These are phyloP conservation scores for Netelia virgata DNA, from an alignment of 2,888 invertebrate species.

Conservation along the genomic window DNA sequence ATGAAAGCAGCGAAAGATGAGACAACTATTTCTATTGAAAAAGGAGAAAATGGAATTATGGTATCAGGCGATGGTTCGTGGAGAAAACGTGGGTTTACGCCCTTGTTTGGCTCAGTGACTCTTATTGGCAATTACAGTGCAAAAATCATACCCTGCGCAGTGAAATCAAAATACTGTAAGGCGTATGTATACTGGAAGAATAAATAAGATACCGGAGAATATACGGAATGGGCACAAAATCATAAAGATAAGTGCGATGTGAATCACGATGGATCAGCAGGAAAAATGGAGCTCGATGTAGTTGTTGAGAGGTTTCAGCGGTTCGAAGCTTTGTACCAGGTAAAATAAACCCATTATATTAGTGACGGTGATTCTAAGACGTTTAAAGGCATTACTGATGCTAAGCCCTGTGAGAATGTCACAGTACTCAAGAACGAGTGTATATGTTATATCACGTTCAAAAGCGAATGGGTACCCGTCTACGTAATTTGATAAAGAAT, in stretches of 20 bases:
- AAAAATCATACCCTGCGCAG: constrained; percentile 41
- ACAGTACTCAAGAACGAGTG: constrained; percentile 67
- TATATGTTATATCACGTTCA: too few relatives aligned
- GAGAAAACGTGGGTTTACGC: constrained; percentile 42
- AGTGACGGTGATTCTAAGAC: constrained; percentile 70
- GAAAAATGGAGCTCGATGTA: constrained; percentile 71
- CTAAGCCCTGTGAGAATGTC: constrained; percentile 63
- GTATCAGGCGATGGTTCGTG: constrained; percentile 43
- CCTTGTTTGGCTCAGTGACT: constrained; percentile 44
- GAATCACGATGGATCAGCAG: constrained; percentile 54
- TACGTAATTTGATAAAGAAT: too few relatives aligned
- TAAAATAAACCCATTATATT: constrained; percentile 65
- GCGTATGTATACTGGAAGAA: constrained; percentile 35
- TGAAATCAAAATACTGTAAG: too few relatives aligned
- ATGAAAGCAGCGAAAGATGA: too few relatives aligned
- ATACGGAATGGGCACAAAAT: constrained; percentile 43
- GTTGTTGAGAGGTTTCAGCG: constrained; percentile 70
- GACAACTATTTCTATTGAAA: neutral
- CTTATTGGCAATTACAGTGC: constrained; percentile 46
- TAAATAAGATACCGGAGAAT: constrained; percentile 54
- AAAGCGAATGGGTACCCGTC: too few relatives aligned
- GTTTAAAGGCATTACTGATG: constrained; percentile 57
- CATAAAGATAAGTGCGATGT: constrained; percentile 45
- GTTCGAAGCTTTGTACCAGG: constrained; percentile 58
- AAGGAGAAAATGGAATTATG: constrained; percentile 31